A percentile compares a stretch with the other conserved stretches of the same genome.
Conservation (phyloP, 2,113 vertebrate genomes). For the Rhynchopsitta pachyrhyncha region DNA sequence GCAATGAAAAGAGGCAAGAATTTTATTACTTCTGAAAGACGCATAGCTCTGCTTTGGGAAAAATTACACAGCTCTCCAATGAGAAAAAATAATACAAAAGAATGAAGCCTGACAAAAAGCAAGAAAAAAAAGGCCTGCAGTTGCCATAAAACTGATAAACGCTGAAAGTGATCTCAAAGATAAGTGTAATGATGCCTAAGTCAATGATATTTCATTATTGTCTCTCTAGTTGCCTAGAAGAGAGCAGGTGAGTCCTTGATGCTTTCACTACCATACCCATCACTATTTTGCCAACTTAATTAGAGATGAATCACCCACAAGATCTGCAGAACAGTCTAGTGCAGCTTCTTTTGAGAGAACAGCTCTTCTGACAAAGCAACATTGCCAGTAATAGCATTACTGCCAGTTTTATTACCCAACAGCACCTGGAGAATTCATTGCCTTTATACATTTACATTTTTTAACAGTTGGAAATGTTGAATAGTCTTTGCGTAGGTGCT, state of each 20-base stretch:
- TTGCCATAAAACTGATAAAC: slow-evolving; percentile 41
- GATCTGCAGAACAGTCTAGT: neutral
- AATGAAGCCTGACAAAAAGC: slow-evolving; percentile 56
- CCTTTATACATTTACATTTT: neutral
- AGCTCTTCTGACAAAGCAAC: neutral
- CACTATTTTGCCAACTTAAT: neutral
- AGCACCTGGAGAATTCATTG: neutral
- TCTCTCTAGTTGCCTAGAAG: neutral
- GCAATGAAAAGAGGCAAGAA: slow-evolving; percentile 66
- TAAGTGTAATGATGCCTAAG: slow-evolving; percentile 45
- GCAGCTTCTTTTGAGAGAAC: neutral
- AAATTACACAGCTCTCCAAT: slow-evolving; percentile 53
- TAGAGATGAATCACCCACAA: neutral
- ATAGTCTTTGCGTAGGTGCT: neutral
- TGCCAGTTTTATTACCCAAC: neutral
- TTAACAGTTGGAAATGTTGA: neutral
- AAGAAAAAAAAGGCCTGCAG: slow-evolving; percentile 17
- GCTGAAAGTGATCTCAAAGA: slow-evolving; percentile 55
- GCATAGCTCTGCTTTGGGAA: slow-evolving; percentile 33
- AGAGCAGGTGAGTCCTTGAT: slow-evolving; percentile 2
- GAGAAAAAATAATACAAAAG: slow-evolving; percentile 63
- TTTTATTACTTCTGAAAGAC: slow-evolving; percentile 71
- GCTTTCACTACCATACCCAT: neutral
- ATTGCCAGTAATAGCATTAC: neutral
- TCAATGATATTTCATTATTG: slow-evolving; percentile 48